A percentile compares a stretch with the other conserved stretches of the same genome.
phyloP scores from a whole-genome alignment of 1,140 invertebrate genomes.

The Scaptomyza montana region DNA sequence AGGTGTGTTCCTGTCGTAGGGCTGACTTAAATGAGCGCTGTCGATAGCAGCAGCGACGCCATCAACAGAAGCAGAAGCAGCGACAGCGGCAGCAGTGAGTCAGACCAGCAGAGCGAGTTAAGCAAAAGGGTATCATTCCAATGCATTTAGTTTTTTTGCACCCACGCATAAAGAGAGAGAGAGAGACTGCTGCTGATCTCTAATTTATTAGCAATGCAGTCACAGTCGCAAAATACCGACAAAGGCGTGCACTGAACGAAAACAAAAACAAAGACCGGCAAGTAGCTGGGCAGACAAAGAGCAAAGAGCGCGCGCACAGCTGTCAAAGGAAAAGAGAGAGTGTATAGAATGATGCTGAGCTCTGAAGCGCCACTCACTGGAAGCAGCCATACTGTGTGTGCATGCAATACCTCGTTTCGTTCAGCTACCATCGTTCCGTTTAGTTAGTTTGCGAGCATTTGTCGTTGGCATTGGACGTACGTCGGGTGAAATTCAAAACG shows the following conservation, averaged over 20 bases:
- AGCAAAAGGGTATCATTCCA: constrained; percentile 6
- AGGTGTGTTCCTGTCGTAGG: constrained; percentile 66
- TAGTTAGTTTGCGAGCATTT: constrained; percentile 69
- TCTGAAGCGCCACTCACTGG: constrained; percentile 32
- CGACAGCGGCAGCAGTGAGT: background rate
- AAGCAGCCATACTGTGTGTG: constrained; percentile 32
- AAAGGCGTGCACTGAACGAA: constrained; percentile 40
- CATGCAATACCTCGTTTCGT: constrained; percentile 15
- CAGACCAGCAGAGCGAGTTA: background rate
- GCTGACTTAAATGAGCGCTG: background rate
- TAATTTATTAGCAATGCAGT: constrained; percentile 65
- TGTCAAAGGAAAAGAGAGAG: constrained; percentile 5
- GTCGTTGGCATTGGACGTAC: constrained; percentile 68
- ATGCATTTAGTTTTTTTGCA: constrained; percentile 6
- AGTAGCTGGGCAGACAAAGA: constrained; percentile 13
- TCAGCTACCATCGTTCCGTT: constrained; percentile 7
- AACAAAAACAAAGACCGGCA: constrained; percentile 53
- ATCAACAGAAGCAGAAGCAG: constrained; percentile 2
- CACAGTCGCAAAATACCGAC: constrained; percentile 54
- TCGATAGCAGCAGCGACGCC: background rate
- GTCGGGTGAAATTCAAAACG: constrained; percentile 36
- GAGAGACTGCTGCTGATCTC: constrained; percentile 29
- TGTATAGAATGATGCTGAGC: background rate
- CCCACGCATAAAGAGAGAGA: constrained; percentile 11
- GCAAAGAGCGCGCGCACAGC: constrained; percentile 23